Base-by-base conservation (phyloP, 2,113 vertebrate genomes). In the Colossoma macropomum region DNA sequence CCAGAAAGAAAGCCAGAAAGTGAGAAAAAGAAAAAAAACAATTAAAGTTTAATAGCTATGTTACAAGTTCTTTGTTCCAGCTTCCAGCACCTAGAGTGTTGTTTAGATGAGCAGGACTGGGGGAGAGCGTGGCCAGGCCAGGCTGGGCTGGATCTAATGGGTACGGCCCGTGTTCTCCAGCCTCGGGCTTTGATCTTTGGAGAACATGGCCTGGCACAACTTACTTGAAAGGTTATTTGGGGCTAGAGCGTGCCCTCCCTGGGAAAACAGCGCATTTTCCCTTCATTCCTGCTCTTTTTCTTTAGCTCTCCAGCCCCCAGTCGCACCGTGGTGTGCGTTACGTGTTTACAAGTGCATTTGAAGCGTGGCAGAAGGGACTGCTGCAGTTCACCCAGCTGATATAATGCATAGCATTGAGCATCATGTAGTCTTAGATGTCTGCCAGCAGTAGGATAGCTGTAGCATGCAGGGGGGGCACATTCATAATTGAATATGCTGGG, bases 11-110 rank as follows among this genome's bases (percentile, higher is more conserved):
- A 83, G 75, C 76, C 71, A 60, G 62, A 32, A n/a, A 45, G 59
- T 38, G 77, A 76, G 52, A 77, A 12, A 27, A 41, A 0, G 4
- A 34, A 84, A 84, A 71, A 92, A 84, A 71, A 92, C 91, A 95
- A 95, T 97, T 95, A 96, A 96, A 97, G 92, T 95, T 97, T 96
- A 95, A 96, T 96, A 95, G 95, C 93, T 94, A 92, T 93, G 94
- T 96, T 96, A 93, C 93, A 95, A 92, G 92, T 92, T 94, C 95
- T 95, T 96, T 93, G 92, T 94, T 95, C 91, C 45, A 92, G 94
- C 95, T 94, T 92, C 92, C 92, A 92, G 92, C 95, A 95, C 94
- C 94, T 91, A 88, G 89, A 92, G 95, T 90, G 95, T 96, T 96
- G 93, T 95, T 96, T 93, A 93, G 92, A 93, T 92, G 92, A 94